Base-by-base conservation (phyloP, 1,140 invertebrate species). In the Leptonema lineaticorne region DNA sequence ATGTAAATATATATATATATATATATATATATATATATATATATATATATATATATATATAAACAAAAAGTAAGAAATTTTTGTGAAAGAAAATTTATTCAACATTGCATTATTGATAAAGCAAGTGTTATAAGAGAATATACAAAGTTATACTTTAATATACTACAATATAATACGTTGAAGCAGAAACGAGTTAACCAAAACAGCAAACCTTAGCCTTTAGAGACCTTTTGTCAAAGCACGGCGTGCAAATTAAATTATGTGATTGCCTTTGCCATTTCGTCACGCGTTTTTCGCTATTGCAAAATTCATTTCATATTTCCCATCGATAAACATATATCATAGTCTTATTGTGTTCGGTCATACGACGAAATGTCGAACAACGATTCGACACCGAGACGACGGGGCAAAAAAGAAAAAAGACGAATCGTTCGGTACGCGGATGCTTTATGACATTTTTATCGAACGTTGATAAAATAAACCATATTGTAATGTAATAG, bases 201-300 rank as follows among this genome's bases (percentile, higher is more conserved):
- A 57, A 33, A 66, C 56, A 29, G 28, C n/a, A n/a, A n/a, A n/a
- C n/a, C 66, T 67, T 64, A 69, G 59, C 67, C 67, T 69, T 69
- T 64, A 33, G 46, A 63, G 67, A 69, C 67, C 67, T 69, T 69
- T 69, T 63, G 67, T 63, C 60, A 37, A 46, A 16, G 59, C 20
- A 48, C 29, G 46, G 67, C 48, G 67, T 63, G 46, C 59, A 64
- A 69, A 63, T 63, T 27, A 69, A 69, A 69, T 69, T 63, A 69
- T 69, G 67, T 64, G 67, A 69, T 69, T 63, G 67, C 67, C 67
- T 69, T 69, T 69, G 60, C 48, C 60, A 69, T 69, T 69, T 63
- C 67, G 48, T 63, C 59, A 46, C 60, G 60, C 56, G 45, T 45
- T 63, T n/a, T 58, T 27, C 33, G 58, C 46, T 68, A 33, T 63